A percentile compares a stretch with the other conserved stretches of the same genome.
Conservation (phyloP, 2,797 vertebrate species). For the Phalanger gymnotis region DNA sequence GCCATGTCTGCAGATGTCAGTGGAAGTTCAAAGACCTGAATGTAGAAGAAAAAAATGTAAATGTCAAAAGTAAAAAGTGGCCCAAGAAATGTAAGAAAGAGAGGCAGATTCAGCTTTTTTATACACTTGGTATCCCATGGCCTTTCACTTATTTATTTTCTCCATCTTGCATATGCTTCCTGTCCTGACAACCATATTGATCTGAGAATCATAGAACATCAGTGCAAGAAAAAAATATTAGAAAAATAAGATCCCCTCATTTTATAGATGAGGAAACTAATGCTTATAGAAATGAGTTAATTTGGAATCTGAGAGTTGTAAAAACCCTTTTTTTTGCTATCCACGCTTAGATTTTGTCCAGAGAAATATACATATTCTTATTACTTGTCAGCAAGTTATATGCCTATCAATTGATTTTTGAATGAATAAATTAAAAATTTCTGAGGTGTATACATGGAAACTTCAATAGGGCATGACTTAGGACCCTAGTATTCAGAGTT, state of each 20-base stretch:
- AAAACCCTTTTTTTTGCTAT: background rate
- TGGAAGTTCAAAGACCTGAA: background rate
- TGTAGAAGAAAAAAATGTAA: background rate
- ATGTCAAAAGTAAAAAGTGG: background rate
- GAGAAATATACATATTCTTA: background rate
- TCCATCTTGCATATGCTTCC: background rate
- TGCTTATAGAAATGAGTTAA: background rate
- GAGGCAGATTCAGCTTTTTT: background rate
- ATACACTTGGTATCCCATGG: too few species aligned
- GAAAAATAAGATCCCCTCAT: background rate
- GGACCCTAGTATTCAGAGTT: background rate
- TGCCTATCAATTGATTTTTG: background rate
- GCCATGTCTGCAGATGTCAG: background rate
- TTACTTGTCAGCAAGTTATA: background rate
- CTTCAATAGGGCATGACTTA: background rate
- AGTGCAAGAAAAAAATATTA: background rate
- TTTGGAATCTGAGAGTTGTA: background rate
- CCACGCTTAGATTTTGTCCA: background rate
- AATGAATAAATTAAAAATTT: background rate
- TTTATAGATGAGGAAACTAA: background rate
- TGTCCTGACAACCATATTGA: background rate
- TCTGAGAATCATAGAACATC: background rate
- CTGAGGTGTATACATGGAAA: background rate
- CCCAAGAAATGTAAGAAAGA: background rate
- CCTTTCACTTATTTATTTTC: background rate